Conservation (phyloP, 2,113 vertebrate species). For the Gorilla gorilla region DNA sequence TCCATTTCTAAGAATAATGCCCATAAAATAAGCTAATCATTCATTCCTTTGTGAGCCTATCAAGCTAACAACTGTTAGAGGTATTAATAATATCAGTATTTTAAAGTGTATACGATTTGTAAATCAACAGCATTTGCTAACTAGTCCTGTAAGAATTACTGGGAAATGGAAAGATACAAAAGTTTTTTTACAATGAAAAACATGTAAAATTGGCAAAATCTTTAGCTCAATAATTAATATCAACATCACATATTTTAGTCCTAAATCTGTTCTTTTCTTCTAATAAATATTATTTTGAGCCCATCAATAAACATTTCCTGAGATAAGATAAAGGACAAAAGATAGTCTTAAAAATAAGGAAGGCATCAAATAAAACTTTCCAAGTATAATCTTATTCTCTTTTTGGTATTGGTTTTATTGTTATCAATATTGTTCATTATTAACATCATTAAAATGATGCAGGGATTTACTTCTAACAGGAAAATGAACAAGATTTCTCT, state of each 20-base stretch:
- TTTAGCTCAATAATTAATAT: not conserved
- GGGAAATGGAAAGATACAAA: not conserved
- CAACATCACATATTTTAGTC: not conserved
- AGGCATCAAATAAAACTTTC: not conserved
- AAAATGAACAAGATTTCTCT: not conserved
- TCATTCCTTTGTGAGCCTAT: not conserved
- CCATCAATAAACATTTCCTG: constrained; percentile 5
- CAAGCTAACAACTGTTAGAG: not conserved
- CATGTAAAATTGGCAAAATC: not conserved
- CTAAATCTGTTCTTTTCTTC: not conserved
- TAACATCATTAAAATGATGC: not conserved
- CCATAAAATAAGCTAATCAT: not conserved
- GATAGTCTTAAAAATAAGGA: not conserved
- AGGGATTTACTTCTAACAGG: not conserved
- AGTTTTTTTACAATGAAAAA: not conserved
- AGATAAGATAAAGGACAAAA: not conserved
- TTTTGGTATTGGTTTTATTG: not conserved
- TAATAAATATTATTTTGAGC: not conserved
- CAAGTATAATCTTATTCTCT: not conserved
- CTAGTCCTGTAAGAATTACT: not conserved
- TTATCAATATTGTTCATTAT: not conserved
- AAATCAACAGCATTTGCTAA: not conserved
- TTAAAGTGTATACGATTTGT: not conserved
- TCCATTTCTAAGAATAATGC: not conserved
- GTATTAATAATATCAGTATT: not conserved